These are phyloP conservation scores for Oreochromis spilurus DNA, from an alignment of 2,113 vertebrate species.

Conservation along the genomic window DNA sequence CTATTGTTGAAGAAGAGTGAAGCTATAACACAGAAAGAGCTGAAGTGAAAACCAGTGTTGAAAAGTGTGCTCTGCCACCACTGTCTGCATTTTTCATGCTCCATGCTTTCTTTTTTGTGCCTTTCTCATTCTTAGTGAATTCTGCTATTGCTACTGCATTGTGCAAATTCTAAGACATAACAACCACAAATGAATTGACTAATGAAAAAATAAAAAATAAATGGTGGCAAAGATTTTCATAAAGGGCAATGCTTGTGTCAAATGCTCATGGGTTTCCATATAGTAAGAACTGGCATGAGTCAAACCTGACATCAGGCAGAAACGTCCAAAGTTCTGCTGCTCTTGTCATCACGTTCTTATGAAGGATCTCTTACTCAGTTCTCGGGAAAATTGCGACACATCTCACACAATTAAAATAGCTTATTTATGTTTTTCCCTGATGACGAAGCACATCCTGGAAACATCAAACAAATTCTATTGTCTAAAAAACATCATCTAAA, in stretches of 20 bases:
- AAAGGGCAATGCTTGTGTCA: neutral
- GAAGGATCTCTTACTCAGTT: neutral
- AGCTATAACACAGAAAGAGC: no score
- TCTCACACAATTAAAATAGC: neutral
- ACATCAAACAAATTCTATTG: neutral
- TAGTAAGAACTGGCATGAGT: neutral
- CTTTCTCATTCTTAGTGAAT: neutral
- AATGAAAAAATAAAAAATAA: neutral
- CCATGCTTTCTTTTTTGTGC: neutral
- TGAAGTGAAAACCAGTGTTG: no score
- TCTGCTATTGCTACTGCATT: neutral
- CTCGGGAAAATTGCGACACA: neutral
- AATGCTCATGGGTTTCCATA: neutral
- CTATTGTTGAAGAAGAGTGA: no score
- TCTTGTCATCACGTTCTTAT: neutral
- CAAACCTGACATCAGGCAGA: neutral
- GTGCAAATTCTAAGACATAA: neutral
- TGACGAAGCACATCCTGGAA: neutral
- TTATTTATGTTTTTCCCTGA: neutral
- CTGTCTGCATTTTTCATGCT: no score
- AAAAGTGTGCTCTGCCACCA: no score
- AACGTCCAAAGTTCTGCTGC: neutral
- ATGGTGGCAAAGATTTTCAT: neutral
- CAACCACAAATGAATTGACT: neutral
- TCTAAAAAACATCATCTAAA: neutral